Evolutionary conservation across 1,140 invertebrate genomes (phyloP), one percentile per base, ranked within the genome.

Genomic region (Drosophila novamexicana): DNA sequence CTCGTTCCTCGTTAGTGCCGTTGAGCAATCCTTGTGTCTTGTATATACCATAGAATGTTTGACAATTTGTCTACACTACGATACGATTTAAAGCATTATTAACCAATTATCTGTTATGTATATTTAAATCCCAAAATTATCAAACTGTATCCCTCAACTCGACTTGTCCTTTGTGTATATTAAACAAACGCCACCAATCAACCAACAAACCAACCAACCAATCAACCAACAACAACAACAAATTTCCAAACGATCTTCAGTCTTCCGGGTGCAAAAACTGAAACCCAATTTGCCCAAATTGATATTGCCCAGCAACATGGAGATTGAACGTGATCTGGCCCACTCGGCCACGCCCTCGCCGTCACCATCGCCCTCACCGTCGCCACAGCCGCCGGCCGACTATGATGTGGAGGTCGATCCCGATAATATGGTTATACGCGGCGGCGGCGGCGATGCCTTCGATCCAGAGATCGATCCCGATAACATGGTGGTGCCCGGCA

Each of bases 221-320:
- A 68, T 29, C 49, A n/a, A 67, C 44, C 63, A 71, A 50, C 65
- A 70, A 75, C 47, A 66, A 59, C 53, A 79, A 78, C 36, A 37
- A 34, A 77, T 45, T 34, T 58, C 32, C 39, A 47, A 63, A 34
- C 42, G 32, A 47, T 42, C 56, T 71, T 56, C 70, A 92, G 91
- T 92, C 77, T 79, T 92, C 53, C 91, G 91, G 66, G 90, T 92
- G 64, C 82, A 92, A 82, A 92, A 92, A 75, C 56, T 92, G 6
- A 92, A 92, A 65, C 83, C 90, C n/a, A 92, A 92, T 53, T 84
- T 92, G 70, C 91, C 91, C 9, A 92, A 92, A 79, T 65, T 92
- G 59, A 92, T 92, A 75, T 68, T 92, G 72, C 85, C 90, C 52
- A 81, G 74, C 53, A 92, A 92, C 61, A 79, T 80, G 72, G 91